These are phyloP conservation scores for Microctenopoma stevenorrisi DNA, from an alignment of 2,797 vertebrate species.

Conservation along the genomic window DNA sequence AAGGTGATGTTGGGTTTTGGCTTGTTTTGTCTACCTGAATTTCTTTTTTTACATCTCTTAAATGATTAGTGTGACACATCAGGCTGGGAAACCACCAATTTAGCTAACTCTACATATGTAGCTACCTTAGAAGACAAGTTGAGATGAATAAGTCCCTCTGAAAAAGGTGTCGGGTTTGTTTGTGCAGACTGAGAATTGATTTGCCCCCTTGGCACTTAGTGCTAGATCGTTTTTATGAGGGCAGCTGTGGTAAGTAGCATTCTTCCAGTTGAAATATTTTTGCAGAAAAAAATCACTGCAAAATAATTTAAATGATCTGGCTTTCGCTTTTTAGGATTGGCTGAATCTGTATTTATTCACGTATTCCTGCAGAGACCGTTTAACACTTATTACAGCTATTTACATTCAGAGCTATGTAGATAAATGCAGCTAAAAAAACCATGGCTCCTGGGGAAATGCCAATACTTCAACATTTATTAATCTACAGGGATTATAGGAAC, in stretches of 20 bases:
- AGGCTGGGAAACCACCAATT: not conserved
- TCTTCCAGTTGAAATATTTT: not conserved
- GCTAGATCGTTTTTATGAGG: constrained; percentile 8
- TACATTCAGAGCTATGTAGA: constrained; percentile 4
- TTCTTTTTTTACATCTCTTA: not conserved
- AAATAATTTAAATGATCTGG: not conserved
- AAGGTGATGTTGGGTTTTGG: not conserved
- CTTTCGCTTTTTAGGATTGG: not conserved
- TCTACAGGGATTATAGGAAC: constrained; percentile 1
- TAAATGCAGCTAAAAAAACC: constrained; percentile 2
- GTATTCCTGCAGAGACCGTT: constrained; percentile 2
- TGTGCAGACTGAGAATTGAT: constrained; percentile 8
- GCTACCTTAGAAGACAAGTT: not conserved
- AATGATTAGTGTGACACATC: too few species aligned
- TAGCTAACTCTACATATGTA: not conserved
- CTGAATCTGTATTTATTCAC: constrained; percentile 12
- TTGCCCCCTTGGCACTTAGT: constrained; percentile 8
- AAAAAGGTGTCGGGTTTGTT: not conserved
- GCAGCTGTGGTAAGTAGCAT: constrained; percentile 2
- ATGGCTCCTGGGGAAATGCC: not conserved
- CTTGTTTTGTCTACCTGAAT: not conserved
- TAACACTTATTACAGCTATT: not conserved
- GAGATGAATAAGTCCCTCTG: not conserved
- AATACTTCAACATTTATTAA: constrained; percentile 23
- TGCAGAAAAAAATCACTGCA: not conserved